Conservation (phyloP, 2,113 vertebrate genomes). For the Trematocara nigrifrons region DNA sequence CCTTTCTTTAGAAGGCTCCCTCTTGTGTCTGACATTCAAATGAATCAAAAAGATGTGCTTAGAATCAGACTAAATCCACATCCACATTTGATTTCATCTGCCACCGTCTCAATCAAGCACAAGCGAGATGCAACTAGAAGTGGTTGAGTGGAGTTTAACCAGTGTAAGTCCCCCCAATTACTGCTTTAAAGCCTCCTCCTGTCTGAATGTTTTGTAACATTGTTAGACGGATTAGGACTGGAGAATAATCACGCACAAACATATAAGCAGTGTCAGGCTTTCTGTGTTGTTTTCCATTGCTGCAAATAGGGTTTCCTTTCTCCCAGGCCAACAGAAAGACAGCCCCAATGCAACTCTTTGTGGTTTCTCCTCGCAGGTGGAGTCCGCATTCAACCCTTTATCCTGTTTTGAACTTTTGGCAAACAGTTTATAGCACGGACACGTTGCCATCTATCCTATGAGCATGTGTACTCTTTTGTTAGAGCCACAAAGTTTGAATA, state of each 20-base stretch:
- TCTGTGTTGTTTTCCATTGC: constrained; percentile 53
- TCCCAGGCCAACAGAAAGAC: constrained; percentile 23
- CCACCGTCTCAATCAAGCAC: constrained; percentile 42
- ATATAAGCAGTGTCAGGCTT: constrained; percentile 61
- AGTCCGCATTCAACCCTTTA: constrained; percentile 42
- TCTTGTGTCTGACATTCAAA: constrained; percentile 3
- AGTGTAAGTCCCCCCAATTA: constrained; percentile 63
- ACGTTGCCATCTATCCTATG: constrained; percentile 18
- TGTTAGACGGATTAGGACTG: constrained; percentile 72
- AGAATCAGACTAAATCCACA: constrained; percentile 36
- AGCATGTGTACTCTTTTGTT: constrained; percentile 46
- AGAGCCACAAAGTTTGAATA: constrained; percentile 24
- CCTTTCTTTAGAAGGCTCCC: background rate
- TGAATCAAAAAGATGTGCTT: constrained; percentile 40
- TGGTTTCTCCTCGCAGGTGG: constrained; percentile 52
- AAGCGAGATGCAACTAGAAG: constrained; percentile 54
- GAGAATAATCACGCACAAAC: constrained; percentile 71
- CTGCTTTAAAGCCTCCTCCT: constrained; percentile 67
- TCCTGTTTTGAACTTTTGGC: constrained; percentile 41
- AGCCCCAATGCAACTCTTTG: constrained; percentile 25
- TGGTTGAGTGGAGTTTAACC: constrained; percentile 51
- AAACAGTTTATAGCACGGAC: constrained; percentile 39
- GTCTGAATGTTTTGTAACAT: constrained; percentile 74
- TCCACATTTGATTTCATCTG: constrained; percentile 51
- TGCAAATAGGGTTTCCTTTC: constrained; percentile 46